These are phyloP conservation scores for Drosophila burlai DNA, from an alignment of 1,140 invertebrate genomes.

Conservation along the genomic window DNA sequence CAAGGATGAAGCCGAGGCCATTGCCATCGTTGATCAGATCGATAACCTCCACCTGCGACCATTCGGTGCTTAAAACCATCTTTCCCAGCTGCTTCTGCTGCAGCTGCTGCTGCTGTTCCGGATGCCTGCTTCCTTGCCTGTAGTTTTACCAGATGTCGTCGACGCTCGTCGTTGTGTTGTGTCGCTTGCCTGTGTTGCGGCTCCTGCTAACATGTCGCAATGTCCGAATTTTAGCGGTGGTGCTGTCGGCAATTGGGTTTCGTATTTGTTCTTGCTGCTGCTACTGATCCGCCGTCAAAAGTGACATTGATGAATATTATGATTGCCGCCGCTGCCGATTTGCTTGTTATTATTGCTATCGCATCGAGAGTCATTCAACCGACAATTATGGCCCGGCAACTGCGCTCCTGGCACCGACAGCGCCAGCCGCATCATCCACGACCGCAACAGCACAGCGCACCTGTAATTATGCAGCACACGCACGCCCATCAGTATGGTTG, in stretches of 20 bases:
- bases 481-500: constrained; percentile 29
- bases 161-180: constrained; percentile 31
- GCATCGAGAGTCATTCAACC: constrained; percentile 62
- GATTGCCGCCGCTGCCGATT: constrained; percentile 35
- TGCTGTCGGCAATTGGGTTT: constrained; percentile 54
- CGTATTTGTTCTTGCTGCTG: constrained; percentile 10
- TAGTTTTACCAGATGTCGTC: constrained; percentile 14
- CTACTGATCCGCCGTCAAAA: constrained; percentile 27
- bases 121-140: not conserved
- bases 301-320: constrained; percentile 32
- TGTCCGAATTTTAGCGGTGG: constrained; percentile 44
- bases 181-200: constrained; percentile 4
- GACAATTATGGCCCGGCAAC: constrained; percentile 57
- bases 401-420: constrained; percentile 69
- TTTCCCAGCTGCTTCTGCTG: constrained; percentile 3
- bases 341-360: constrained; percentile 57
- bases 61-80: constrained; percentile 94
- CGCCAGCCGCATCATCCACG: constrained; percentile 70
- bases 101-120: not conserved
- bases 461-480: constrained; percentile 71
- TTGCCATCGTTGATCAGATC: constrained; percentile 94
- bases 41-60: constrained; percentile 96
- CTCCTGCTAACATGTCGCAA: constrained; percentile 66
- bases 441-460: constrained; percentile 60
- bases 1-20: constrained; percentile 95